These are phyloP conservation scores for Ictalurus furcatus DNA, from an alignment of 2,113 vertebrate species.

Conservation along the genomic window DNA sequence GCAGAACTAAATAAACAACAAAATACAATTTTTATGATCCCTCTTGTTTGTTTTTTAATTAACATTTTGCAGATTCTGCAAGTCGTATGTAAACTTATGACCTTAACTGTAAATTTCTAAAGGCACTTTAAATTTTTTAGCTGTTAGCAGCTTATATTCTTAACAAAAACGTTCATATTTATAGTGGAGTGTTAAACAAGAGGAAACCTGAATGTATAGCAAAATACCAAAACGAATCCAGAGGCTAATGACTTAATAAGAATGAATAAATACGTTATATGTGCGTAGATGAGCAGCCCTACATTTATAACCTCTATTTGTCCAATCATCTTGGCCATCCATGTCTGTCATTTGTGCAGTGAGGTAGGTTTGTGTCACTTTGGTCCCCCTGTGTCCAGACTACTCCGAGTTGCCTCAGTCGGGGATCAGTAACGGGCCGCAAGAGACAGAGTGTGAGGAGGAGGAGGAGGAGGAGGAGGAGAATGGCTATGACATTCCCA, in stretches of 20 bases:
- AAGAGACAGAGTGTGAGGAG: constrained; percentile 62
- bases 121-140: not conserved
- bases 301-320: not conserved
- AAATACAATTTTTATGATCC: too few relatives aligned
- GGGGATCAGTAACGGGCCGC: constrained; percentile 65
- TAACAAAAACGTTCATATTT: not conserved
- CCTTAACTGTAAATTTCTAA: not conserved
- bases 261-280: not conserved
- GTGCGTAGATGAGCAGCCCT: not conserved
- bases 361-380: not conserved
- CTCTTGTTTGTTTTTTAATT: too few relatives aligned
- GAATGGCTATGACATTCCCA: constrained; percentile 86
- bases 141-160: not conserved
- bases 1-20: too few relatives aligned
- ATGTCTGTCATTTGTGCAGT: not conserved
- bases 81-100: too few relatives aligned
- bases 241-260: not conserved
- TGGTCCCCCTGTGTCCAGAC: constrained; percentile 56
- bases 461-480: constrained; percentile 85
- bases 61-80: too few relatives aligned
- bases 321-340: not conserved
- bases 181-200: not conserved
- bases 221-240: not conserved
- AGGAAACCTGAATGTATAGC: not conserved
- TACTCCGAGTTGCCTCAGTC: constrained; percentile 75